A percentile compares a stretch with the other conserved stretches of the same genome.
Conservation (phyloP, 2,113 vertebrate genomes). For the Lontra canadensis region DNA sequence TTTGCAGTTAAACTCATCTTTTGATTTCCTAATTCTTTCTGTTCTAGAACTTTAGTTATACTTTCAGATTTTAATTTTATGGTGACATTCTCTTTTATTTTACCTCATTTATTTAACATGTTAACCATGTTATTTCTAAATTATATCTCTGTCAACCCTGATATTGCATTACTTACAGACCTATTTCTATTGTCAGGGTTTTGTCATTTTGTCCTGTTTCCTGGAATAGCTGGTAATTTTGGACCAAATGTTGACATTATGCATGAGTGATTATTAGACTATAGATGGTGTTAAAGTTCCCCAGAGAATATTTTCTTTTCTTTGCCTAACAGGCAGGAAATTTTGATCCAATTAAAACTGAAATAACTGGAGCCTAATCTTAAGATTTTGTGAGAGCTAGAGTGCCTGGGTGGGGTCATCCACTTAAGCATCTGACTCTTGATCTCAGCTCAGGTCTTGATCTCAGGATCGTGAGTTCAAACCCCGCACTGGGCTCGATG, state of each 20-base stretch:
- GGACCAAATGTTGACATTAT: not conserved
- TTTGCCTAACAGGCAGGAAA: constrained; percentile 18
- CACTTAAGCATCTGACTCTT: not conserved
- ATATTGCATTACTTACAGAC: not conserved
- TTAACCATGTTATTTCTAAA: constrained; percentile 7
- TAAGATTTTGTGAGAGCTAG: not conserved
- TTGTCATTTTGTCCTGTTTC: not conserved
- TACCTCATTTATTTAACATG: constrained; percentile 1
- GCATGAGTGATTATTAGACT: not conserved
- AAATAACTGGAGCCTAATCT: constrained; percentile 33
- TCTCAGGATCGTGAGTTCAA: not conserved
- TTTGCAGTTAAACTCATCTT: not conserved
- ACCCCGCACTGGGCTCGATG: not conserved
- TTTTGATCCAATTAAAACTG: not conserved
- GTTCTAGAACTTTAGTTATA: not conserved
- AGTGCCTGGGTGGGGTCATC: not conserved
- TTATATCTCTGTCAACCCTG: constrained; percentile 5
- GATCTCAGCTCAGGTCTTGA: not conserved
- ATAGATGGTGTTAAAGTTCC: not conserved
- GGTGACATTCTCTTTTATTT: not conserved
- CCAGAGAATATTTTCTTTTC: constrained; percentile 25
- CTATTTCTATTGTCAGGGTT: not conserved
- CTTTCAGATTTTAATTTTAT: not conserved
- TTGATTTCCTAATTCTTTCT: constrained; percentile 14
- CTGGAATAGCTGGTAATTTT: not conserved